Conservation (phyloP, 2,888 invertebrate genomes). For the Coronaproctus castanopsis region DNA sequence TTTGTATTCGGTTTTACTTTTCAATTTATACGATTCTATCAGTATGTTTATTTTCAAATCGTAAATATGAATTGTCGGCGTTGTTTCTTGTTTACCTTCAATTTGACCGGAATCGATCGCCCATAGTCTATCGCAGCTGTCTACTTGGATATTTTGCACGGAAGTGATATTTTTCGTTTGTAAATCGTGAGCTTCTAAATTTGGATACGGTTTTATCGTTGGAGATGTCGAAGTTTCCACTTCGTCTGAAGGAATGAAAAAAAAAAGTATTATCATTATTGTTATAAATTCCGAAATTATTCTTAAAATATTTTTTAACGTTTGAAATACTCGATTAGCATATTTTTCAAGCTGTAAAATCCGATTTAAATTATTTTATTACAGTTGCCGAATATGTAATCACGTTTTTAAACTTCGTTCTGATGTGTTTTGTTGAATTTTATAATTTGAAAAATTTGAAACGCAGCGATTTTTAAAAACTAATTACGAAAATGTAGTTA, state of each 20-base stretch:
- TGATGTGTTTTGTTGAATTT: too few species aligned
- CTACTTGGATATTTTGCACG: conserved; percentile 50
- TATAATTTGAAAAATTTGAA: too few species aligned
- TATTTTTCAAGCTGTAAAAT: too few species aligned
- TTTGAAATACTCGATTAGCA: background rate
- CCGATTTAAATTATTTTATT: too few species aligned
- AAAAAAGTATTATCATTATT: too few species aligned
- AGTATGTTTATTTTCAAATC: conserved; percentile 53
- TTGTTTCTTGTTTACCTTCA: conserved; percentile 39
- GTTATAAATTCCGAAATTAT: too few species aligned
- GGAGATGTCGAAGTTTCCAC: conserved; percentile 36
- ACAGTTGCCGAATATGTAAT: too few species aligned
- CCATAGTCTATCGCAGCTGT: conserved; percentile 57
- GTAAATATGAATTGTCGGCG: conserved; percentile 45
- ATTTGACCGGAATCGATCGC: conserved; percentile 58
- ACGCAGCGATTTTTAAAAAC: too few species aligned
- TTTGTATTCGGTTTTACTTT: conserved; percentile 41
- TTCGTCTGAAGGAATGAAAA: conserved; percentile 1
- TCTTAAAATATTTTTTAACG: too few species aligned
- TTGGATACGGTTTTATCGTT: conserved; percentile 50
- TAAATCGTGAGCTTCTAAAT: conserved; percentile 54
- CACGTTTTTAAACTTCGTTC: too few species aligned
- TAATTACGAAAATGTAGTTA: too few species aligned
- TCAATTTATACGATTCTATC: conserved; percentile 44
- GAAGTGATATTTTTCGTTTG: conserved; percentile 22